Evolutionary conservation across 1,140 invertebrate species (phyloP).

Genomic region (Drosophila takahashii): DNA sequence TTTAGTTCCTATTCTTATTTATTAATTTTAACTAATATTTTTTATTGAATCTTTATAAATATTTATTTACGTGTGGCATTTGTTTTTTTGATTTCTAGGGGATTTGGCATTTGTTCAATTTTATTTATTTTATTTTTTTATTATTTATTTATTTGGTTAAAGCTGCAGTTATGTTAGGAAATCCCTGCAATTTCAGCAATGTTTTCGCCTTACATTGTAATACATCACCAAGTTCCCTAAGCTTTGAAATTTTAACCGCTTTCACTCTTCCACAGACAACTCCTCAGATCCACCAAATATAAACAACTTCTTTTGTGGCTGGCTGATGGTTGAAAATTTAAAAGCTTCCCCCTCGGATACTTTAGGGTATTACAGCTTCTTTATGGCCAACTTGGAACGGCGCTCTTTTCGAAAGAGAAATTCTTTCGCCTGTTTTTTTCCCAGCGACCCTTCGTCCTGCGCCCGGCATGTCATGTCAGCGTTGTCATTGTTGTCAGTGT

Average conservation of each 20-base stretch:
- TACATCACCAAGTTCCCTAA: not conserved
- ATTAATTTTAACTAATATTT: too few relatives aligned
- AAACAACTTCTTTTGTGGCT: not conserved
- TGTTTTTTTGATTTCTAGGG: too few relatives aligned
- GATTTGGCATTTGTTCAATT: too few relatives aligned
- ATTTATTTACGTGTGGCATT: too few relatives aligned
- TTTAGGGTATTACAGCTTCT: constrained; percentile 21
- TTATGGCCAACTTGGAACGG: constrained; percentile 7
- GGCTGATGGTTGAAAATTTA: constrained; percentile 3
- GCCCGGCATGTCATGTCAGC: constrained; percentile 61
- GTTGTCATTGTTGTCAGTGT: constrained; percentile 72
- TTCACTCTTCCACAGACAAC: not conserved
- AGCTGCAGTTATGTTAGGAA: too few relatives aligned
- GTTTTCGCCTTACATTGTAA: too few relatives aligned
- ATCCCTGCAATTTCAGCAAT: too few relatives aligned
- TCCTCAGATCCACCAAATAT: not conserved
- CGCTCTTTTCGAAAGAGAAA: constrained; percentile 5
- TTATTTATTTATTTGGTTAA: too few relatives aligned
- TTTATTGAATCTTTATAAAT: too few relatives aligned
- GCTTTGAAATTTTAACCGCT: not conserved
- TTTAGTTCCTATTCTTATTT: too few relatives aligned
- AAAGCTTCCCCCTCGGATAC: not conserved
- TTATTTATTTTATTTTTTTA: too few relatives aligned
- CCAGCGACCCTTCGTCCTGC: not conserved
- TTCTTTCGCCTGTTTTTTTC: constrained; percentile 5